Conservation (phyloP, 2,113 vertebrate genomes). For the Antigone vipio region DNA sequence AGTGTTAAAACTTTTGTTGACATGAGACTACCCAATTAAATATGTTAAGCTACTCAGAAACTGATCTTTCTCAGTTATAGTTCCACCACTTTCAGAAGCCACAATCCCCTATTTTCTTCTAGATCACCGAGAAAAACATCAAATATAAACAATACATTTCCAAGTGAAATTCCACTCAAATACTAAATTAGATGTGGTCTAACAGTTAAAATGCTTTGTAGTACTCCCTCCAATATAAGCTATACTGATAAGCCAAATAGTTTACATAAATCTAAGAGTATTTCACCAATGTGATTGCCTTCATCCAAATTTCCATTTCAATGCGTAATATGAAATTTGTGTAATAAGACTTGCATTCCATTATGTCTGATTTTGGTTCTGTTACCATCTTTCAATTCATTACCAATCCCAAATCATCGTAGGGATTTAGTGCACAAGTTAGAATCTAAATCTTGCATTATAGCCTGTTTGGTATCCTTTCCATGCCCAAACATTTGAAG, state of each 20-base stretch:
- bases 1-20: not conserved
- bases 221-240: not conserved
- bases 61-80: not conserved
- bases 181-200: not conserved
- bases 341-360: not conserved
- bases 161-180: not conserved
- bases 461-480: not conserved
- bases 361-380: not conserved
- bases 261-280: not conserved
- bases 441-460: not conserved
- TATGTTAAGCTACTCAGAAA: not conserved
- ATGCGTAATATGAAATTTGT: not conserved
- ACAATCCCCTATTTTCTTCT: not conserved
- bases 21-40: not conserved
- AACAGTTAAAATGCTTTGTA: not conserved
- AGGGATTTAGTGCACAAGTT: not conserved
- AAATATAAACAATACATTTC: not conserved
- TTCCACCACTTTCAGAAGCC: not conserved
- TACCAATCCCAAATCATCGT: not conserved
- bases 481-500: not conserved
- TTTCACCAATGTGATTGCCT: not conserved
- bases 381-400: not conserved
- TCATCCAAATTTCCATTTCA: not conserved
- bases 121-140: not conserved
- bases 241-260: not conserved